Evolutionary conservation across 2,113 vertebrate genomes (phyloP).

Genomic region (Daboia siamensis): DNA sequence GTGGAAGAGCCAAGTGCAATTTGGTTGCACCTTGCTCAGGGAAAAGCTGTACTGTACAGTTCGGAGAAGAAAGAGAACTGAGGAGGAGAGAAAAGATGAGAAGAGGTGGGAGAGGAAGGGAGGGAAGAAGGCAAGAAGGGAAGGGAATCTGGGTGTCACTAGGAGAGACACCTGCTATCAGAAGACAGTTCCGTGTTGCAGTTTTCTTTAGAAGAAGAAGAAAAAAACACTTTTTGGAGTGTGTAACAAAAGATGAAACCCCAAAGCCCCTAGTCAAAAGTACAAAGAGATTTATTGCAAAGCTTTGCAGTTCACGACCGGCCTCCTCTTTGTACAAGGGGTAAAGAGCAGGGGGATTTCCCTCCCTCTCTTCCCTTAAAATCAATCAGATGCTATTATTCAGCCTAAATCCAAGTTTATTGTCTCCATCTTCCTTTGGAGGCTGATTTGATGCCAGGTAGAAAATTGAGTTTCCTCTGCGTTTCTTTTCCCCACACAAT

Average conservation of each 20-base stretch:
- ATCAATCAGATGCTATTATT: constrained; percentile 71
- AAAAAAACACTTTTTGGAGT: constrained; percentile 23
- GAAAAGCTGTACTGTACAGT: too few relatives aligned
- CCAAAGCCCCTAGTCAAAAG: constrained; percentile 26
- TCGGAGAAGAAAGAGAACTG: too few relatives aligned
- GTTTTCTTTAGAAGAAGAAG: neutral
- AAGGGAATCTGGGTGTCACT: neutral
- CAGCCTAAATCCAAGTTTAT: constrained; percentile 58
- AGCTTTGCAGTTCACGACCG: constrained; percentile 45
- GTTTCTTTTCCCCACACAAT: constrained; percentile 69
- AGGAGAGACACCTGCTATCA: constrained; percentile 22
- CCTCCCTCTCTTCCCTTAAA: constrained; percentile 46
- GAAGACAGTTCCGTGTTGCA: constrained; percentile 23
- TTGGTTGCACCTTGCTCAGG: too few relatives aligned
- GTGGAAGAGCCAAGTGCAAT: too few relatives aligned
- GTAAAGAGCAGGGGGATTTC: constrained; percentile 28
- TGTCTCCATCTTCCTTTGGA: constrained; percentile 67
- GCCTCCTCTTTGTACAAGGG: constrained; percentile 37
- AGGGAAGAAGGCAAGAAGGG: too few relatives aligned
- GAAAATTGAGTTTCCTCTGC: constrained; percentile 78
- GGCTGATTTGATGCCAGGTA: constrained; percentile 75
- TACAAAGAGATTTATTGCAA: constrained; percentile 43
- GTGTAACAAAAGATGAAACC: neutral
- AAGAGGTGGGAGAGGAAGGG: too few relatives aligned
- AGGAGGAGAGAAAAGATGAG: neutral